A percentile compares a stretch with the other conserved stretches of the same genome.
These are phyloP conservation scores for Bufo gargarizans DNA, from an alignment of 2,113 vertebrate genomes.

Conservation along the genomic window DNA sequence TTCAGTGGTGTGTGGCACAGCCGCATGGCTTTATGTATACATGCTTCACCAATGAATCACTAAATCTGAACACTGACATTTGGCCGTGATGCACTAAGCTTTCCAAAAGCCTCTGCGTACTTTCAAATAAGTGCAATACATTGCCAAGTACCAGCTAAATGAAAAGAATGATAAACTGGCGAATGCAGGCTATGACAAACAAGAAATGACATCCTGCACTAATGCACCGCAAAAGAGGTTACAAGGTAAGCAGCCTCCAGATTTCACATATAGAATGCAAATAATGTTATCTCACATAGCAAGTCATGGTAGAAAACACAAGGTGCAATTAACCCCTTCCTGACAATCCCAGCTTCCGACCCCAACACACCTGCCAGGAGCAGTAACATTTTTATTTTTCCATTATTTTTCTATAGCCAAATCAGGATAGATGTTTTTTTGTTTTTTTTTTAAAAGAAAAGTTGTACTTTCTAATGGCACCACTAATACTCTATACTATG, in stretches of 20 bases:
- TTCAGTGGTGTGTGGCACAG: background rate
- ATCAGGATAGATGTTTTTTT: too few relatives aligned
- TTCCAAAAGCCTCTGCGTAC: slow-evolving; percentile 11
- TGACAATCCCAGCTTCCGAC: too few relatives aligned
- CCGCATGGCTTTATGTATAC: slow-evolving; percentile 1
- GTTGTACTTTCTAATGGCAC: too few relatives aligned
- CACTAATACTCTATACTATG: too few relatives aligned
- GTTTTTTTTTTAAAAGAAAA: too few relatives aligned
- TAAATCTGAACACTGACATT: slow-evolving; percentile 39
- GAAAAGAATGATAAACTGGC: background rate
- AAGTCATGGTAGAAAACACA: too few relatives aligned
- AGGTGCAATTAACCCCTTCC: too few relatives aligned
- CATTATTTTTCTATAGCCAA: too few relatives aligned
- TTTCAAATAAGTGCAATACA: slow-evolving; percentile 19
- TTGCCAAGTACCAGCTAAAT: slow-evolving; percentile 41
- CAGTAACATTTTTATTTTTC: too few relatives aligned
- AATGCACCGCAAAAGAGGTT: background rate
- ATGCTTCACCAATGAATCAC: slow-evolving; percentile 31
- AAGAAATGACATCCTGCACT: background rate
- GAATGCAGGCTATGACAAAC: background rate
- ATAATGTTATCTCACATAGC: background rate
- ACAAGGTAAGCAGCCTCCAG: background rate
- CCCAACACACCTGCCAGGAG: too few relatives aligned
- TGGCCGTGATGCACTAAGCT: slow-evolving; percentile 29
- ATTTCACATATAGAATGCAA: background rate